Conservation (phyloP, 1,140 invertebrate species). For the Drosophila subpulchrella region DNA sequence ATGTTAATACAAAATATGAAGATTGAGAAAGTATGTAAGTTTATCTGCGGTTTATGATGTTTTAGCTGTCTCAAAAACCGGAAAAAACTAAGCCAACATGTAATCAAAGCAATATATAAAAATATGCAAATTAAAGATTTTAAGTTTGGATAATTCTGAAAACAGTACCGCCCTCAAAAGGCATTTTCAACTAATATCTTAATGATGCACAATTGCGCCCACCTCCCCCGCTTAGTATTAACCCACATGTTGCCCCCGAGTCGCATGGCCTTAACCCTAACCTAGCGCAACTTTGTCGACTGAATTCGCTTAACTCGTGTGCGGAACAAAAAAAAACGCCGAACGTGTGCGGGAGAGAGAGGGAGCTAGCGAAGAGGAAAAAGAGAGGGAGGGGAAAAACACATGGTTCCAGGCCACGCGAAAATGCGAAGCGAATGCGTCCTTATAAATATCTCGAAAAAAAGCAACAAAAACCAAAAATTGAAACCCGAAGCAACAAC, state of each 20-base stretch:
- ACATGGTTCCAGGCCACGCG: slow-evolving; percentile 46
- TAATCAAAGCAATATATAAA: too few relatives aligned
- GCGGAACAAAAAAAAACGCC: slow-evolving; percentile 15
- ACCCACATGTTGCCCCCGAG: slow-evolving; percentile 31
- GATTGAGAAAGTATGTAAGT: too few relatives aligned
- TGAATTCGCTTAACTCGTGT: slow-evolving; percentile 35
- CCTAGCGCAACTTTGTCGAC: slow-evolving; percentile 60
- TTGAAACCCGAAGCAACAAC: not conserved
- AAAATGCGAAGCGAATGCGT: slow-evolving; percentile 14
- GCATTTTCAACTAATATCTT: not conserved
- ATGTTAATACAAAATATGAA: too few relatives aligned
- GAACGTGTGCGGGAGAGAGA: slow-evolving; percentile 10
- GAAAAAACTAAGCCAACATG: too few relatives aligned
- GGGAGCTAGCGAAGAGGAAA: not conserved
- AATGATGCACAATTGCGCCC: not conserved
- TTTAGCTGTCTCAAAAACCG: too few relatives aligned
- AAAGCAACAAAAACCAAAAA: not conserved
- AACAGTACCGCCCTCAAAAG: not conserved
- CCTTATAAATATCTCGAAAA: slow-evolving; percentile 10
- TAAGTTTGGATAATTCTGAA: not conserved
- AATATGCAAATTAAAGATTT: not conserved
- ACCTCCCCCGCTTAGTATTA: slow-evolving; percentile 10
- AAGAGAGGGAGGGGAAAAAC: slow-evolving; percentile 20
- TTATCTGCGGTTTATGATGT: too few relatives aligned
- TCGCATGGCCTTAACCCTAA: slow-evolving; percentile 76